Percentiles rank a stretch among this genome's conserved stretches.
phyloP scores from a whole-genome alignment of 2,888 invertebrate species.

The Clepsis dumicolana region DNA sequence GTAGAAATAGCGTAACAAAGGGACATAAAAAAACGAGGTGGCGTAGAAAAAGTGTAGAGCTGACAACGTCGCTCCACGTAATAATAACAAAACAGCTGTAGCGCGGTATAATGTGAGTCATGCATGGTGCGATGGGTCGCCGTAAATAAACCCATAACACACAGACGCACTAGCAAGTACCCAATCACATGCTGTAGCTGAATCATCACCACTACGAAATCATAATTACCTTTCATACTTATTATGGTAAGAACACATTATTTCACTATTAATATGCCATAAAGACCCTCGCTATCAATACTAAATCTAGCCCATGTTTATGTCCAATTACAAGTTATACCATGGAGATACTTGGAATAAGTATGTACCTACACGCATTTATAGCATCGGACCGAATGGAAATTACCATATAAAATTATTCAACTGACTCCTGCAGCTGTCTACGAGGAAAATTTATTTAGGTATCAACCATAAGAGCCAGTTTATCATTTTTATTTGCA shows the following conservation, averaged over 20 bases:
- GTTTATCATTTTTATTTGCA: constrained; percentile 32
- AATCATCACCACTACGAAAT: constrained; percentile 32
- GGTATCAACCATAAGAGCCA: constrained; percentile 12
- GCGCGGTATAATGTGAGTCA: constrained; percentile 67
- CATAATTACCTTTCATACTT: constrained; percentile 22
- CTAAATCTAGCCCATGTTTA: constrained; percentile 14
- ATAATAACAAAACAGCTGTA: constrained; percentile 65
- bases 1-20: constrained; percentile 49
- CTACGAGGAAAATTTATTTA: constrained; percentile 21
- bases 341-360: constrained; percentile 7
- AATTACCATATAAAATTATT: constrained; percentile 34
- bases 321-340: constrained; percentile 15
- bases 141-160: constrained; percentile 62
- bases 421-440: constrained; percentile 28
- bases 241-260: constrained; percentile 1
- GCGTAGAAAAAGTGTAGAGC: constrained; percentile 50
- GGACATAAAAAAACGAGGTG: constrained; percentile 49
- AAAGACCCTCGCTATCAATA: constrained; percentile 9
- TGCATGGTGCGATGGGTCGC: constrained; percentile 67
- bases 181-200: constrained; percentile 19
- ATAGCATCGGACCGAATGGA: constrained; percentile 11
- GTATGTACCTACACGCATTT: neutral
- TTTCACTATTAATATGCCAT: constrained; percentile 10
- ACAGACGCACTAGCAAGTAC: constrained; percentile 28
- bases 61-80: constrained; percentile 63